Conservation (phyloP, 1,140 invertebrate genomes). For the Tetramorium parvispinum region DNA sequence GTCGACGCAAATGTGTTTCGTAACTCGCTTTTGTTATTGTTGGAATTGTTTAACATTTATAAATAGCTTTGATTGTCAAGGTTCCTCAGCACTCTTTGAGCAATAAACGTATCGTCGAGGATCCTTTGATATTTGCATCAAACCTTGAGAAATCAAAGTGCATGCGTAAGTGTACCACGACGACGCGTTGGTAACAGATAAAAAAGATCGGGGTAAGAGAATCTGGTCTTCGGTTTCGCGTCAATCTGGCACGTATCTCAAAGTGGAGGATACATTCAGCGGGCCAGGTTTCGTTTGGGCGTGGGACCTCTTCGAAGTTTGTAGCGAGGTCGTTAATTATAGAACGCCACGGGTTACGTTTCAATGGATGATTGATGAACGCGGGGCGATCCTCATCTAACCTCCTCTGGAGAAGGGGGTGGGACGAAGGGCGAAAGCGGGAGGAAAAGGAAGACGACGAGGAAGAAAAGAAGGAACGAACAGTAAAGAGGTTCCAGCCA, state of each 20-base stretch:
- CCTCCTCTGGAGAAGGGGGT: constrained; percentile 55
- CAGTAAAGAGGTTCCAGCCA: constrained; percentile 67
- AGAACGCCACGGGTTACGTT: constrained; percentile 79
- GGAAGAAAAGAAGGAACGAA: constrained; percentile 59
- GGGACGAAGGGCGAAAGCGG: constrained; percentile 34
- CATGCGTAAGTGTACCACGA: not conserved
- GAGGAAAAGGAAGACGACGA: constrained; percentile 61
- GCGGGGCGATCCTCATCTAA: constrained; percentile 74
- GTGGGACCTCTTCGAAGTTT: constrained; percentile 71
- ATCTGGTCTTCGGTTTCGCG: constrained; percentile 59
- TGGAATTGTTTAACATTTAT: constrained; percentile 2
- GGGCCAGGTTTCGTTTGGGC: constrained; percentile 70
- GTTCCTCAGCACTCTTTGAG: not conserved
- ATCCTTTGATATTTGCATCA: not conserved
- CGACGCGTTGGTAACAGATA: not conserved
- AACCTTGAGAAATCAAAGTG: constrained; percentile 10
- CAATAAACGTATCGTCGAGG: not conserved
- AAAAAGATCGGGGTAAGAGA: constrained; percentile 33
- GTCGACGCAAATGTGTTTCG: not conserved
- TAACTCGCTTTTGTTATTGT: not conserved
- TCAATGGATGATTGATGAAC: constrained; percentile 82
- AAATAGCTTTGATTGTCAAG: constrained; percentile 1
- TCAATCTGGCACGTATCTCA: constrained; percentile 57
- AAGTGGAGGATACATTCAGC: constrained; percentile 47
- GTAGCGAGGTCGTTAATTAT: constrained; percentile 79